Evolutionary conservation across 1,140 invertebrate species (phyloP), one percentile per base, ranked within the genome.

Genomic region (Macrostomum lignano): DNA sequence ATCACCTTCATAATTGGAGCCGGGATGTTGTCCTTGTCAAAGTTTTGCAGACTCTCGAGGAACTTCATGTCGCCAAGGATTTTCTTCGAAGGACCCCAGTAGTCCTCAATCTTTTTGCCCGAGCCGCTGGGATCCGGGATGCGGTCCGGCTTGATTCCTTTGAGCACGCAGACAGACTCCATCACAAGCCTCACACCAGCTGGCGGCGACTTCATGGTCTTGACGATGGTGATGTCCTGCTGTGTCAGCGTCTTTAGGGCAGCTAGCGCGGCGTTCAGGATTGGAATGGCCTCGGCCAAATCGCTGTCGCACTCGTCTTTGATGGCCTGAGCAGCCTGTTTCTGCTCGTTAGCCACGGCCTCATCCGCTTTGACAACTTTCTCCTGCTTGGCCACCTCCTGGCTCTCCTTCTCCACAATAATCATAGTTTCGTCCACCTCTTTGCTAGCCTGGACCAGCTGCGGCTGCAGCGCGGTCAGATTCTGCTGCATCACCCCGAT

Each of bases 391-490:
- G 51, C 52, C 4, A 57, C 57, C 42, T 60, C 57, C 22, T 50
- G 41, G 4, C 54, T 57, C 31, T 60, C 55, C 31, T 44, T 49
- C 41, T 60, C 51, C 31, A 58, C 49, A 31, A 48, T 41, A 7
- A 53, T 37, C 53, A 58, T 56, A 11, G 52, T 53, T 29, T 55
- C 48, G 21, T 55, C 55, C 3, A 53, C 55, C n/a, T 58, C 48
- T 40, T 51, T 46, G 33, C 46, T 49, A 26, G 55, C 55, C 10
- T 44, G 39, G 0, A 55, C 65, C 6, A 94, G 58, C 52, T 78
- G 69, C 7, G 86, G 86, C 49, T 91, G 79, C 14, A 93, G 60
- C 15, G 68, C 69, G 15, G 70, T 70, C 40, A 91, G 55, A 11
- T 94, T 61, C 46, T 86, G 73, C 26, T 76, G 67, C 54, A 63